Conservation (phyloP, 2,797 vertebrate genomes). For the Scyliorhinus canicula region DNA sequence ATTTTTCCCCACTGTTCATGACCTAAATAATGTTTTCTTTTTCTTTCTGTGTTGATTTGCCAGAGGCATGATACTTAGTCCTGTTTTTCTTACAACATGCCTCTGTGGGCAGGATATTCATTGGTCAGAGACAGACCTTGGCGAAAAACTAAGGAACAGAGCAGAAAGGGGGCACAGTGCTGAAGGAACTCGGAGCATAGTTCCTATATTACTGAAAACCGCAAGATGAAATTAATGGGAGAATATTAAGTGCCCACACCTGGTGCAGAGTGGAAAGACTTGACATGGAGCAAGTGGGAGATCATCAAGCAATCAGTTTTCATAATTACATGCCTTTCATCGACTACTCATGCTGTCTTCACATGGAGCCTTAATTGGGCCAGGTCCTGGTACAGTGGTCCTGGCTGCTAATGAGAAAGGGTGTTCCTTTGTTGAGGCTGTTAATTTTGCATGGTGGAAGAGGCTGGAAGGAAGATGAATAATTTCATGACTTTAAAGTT, state of each 20-base stretch:
- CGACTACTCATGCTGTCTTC: background rate
- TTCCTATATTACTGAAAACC: background rate
- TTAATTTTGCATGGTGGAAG: background rate
- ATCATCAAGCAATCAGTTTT: background rate
- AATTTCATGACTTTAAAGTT: background rate
- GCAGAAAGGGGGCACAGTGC: background rate
- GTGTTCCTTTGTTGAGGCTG: background rate
- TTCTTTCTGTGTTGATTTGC: background rate
- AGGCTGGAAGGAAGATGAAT: background rate
- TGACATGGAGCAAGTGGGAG: slow-evolving; percentile 2
- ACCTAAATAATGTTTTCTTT: background rate
- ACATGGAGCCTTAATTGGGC: background rate
- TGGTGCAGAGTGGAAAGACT: background rate
- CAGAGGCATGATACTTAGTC: background rate
- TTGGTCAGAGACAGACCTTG: background rate
- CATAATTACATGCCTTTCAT: background rate
- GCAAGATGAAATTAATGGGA: background rate
- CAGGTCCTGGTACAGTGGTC: background rate
- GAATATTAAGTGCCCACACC: background rate
- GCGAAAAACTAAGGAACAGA: background rate
- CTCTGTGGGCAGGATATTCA: background rate
- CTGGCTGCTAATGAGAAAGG: background rate
- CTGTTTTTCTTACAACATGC: background rate
- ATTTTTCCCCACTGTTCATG: background rate
- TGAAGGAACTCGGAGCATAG: background rate